phyloP scores from a whole-genome alignment of 2,888 invertebrate species.

The Caenorhabditis japonica region DNA sequence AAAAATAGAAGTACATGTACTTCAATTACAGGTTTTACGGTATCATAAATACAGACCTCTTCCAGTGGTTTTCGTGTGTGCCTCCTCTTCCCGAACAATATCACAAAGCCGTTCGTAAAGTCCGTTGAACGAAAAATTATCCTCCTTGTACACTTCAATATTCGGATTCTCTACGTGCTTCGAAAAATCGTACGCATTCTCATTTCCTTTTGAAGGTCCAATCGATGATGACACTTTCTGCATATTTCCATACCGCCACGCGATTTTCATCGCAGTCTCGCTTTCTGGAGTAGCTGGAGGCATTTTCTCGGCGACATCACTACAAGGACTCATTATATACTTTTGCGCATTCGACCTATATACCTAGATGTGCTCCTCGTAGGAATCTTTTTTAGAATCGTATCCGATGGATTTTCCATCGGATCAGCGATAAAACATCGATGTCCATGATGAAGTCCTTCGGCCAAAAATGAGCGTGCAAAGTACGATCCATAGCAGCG shows the following conservation, averaged over 20 bases:
- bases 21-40: too few species aligned
- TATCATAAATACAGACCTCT: conserved; percentile 13
- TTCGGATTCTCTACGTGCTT: conserved; percentile 28
- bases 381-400: conserved; percentile 24
- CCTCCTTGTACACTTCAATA: conserved; percentile 21
- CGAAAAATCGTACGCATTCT: conserved; percentile 34
- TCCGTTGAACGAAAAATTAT: conserved; percentile 12
- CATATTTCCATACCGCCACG: conserved; percentile 39
- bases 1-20: too few species aligned
- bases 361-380: too few species aligned
- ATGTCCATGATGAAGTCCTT: conserved; percentile 40
- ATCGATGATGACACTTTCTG: conserved; percentile 25
- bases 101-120: conserved; percentile 25
- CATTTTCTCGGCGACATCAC: not conserved
- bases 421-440: conserved; percentile 39
- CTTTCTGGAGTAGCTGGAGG: not conserved
- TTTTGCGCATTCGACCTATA: too few species aligned
- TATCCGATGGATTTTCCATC: conserved; percentile 10
- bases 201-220: conserved; percentile 10
- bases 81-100: conserved; percentile 18
- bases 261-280: conserved; percentile 38
- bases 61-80: conserved; percentile 23
- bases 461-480: conserved; percentile 37
- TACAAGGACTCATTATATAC: too few species aligned
- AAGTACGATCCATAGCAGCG: conserved; percentile 36